phyloP scores from a whole-genome alignment of 1,140 invertebrate genomes.

The Lepidotrigona ventralis region DNA sequence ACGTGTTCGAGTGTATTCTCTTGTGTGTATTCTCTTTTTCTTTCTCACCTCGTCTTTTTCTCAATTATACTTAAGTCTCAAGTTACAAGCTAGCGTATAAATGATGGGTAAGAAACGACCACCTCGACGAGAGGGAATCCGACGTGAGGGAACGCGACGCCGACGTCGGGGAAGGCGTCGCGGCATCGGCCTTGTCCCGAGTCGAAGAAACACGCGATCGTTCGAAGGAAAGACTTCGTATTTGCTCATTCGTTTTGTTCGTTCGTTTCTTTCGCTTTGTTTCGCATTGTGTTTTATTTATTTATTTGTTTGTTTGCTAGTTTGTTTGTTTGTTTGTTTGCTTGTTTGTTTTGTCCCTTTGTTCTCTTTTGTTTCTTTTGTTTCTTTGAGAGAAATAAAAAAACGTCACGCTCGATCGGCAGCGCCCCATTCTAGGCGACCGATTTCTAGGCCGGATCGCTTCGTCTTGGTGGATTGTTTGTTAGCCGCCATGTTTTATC shows the following conservation, averaged over 20 bases:
- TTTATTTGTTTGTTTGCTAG: slow-evolving; percentile 27
- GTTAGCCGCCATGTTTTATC: slow-evolving; percentile 76
- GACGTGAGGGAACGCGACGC: slow-evolving; percentile 32
- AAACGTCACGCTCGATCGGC: slow-evolving; percentile 59
- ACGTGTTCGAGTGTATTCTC: slow-evolving; percentile 49
- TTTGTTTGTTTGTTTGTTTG: neutral
- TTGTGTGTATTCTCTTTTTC: slow-evolving; percentile 14
- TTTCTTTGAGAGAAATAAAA: slow-evolving; percentile 4
- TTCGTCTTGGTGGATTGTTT: slow-evolving; percentile 77
- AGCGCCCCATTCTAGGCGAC: slow-evolving; percentile 42
- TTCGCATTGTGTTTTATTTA: slow-evolving; percentile 20
- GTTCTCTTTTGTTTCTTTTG: slow-evolving; percentile 47
- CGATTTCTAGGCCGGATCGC: slow-evolving; percentile 72
- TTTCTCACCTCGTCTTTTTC: slow-evolving; percentile 12
- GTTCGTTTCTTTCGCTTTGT: slow-evolving; percentile 33
- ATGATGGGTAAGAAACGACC: slow-evolving; percentile 81
- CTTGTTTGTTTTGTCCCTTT: slow-evolving; percentile 36
- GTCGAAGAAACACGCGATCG: slow-evolving; percentile 39
- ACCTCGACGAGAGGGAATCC: slow-evolving; percentile 65
- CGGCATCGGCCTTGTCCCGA: slow-evolving; percentile 48
- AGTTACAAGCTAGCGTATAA: slow-evolving; percentile 79
- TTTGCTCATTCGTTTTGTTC: neutral
- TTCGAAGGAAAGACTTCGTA: slow-evolving; percentile 41
- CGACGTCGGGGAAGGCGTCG: slow-evolving; percentile 51
- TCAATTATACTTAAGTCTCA: slow-evolving; percentile 73